Percentiles rank a stretch among this genome's conserved stretches.
These are phyloP conservation scores for Typhlomys cinereus DNA, from an alignment of 2,113 vertebrate species.

Conservation along the genomic window DNA sequence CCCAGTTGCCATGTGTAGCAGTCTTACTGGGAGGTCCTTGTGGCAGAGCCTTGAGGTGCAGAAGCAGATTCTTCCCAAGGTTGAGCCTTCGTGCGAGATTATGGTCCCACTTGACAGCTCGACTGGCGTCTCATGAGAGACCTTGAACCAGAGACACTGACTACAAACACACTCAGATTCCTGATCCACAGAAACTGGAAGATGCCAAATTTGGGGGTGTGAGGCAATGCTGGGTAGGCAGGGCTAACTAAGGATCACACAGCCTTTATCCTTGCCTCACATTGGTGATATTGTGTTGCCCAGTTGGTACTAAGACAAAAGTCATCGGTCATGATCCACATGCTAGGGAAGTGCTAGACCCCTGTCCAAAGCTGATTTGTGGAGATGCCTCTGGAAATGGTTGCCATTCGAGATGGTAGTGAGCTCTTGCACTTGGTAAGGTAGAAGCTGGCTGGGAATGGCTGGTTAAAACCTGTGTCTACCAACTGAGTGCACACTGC, in stretches of 20 bases:
- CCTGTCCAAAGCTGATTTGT: not conserved
- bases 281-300: not conserved
- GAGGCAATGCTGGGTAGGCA: not conserved
- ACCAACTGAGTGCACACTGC: not conserved
- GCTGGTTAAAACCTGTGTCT: not conserved
- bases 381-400: not conserved
- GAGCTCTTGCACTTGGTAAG: not conserved
- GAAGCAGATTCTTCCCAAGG: not conserved
- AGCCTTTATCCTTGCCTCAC: not conserved
- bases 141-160: not conserved
- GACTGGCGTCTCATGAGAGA: not conserved
- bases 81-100: not conserved
- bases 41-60: not conserved
- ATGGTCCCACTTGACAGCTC: not conserved
- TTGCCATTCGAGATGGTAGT: not conserved
- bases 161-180: not conserved
- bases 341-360: not conserved
- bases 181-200: not conserved
- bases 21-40: not conserved
- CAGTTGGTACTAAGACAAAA: not conserved
- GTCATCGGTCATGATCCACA: not conserved
- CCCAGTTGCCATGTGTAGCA: not conserved
- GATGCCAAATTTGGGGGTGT: not conserved
- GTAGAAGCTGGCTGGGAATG: not conserved
- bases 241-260: not conserved